Conservation (phyloP, 2,888 invertebrate genomes). For the Orchesella flavescens region DNA sequence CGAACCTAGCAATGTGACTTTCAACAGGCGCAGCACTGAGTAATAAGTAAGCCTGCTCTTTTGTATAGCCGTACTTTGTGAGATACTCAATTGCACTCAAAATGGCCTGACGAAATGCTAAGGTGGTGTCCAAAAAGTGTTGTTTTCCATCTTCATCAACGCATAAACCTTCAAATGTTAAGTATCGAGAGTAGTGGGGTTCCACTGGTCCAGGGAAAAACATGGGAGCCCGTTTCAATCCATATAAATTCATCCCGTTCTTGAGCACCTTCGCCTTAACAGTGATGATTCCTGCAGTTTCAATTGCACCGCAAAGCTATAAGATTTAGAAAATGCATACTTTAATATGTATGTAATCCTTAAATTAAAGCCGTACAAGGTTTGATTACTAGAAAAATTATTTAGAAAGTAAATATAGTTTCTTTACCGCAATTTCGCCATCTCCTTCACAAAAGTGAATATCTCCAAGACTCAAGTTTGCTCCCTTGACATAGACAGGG, state of each 20-base stretch:
- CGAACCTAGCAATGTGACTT: slow-evolving; percentile 54
- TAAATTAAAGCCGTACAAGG: too few relatives aligned
- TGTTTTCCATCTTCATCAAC: slow-evolving; percentile 67
- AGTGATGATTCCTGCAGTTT: slow-evolving; percentile 65
- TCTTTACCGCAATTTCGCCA: slow-evolving; percentile 65
- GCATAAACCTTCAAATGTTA: slow-evolving; percentile 65
- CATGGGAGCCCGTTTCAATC: slow-evolving; percentile 61
- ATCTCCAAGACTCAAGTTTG: slow-evolving; percentile 66
- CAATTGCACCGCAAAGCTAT: slow-evolving; percentile 68
- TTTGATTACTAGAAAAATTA: not conserved
- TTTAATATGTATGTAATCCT: too few relatives aligned
- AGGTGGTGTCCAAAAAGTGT: slow-evolving; percentile 58
- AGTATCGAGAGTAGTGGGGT: slow-evolving; percentile 54
- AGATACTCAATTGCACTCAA: slow-evolving; percentile 65
- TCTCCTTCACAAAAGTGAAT: slow-evolving; percentile 69
- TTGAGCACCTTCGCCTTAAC: slow-evolving; percentile 58
- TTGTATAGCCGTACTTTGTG: slow-evolving; percentile 65
- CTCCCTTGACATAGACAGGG: slow-evolving; percentile 67
- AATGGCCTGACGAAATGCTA: slow-evolving; percentile 64
- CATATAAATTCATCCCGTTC: slow-evolving; percentile 59
- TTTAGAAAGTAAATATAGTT: not conserved
- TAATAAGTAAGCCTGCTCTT: slow-evolving; percentile 58
- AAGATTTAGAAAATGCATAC: not conserved
- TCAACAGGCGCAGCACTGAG: slow-evolving; percentile 59
- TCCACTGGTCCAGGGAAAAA: slow-evolving; percentile 65